phyloP scores from a whole-genome alignment of 2,113 vertebrate genomes.

The Ochotona princeps region DNA sequence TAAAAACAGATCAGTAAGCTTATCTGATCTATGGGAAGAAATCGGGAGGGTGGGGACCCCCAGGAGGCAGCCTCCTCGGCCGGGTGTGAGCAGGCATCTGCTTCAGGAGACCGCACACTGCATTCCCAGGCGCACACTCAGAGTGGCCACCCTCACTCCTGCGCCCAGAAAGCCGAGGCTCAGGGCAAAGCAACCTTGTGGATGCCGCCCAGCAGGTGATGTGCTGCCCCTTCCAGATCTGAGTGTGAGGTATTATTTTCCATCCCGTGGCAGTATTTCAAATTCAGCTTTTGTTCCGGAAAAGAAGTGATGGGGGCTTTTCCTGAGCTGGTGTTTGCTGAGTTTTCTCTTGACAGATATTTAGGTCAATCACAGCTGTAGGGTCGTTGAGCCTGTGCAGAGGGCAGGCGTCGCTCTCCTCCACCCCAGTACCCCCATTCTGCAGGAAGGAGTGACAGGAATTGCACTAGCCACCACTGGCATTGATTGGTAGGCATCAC shows the following conservation, averaged over 20 bases:
- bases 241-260: background rate
- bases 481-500: background rate
- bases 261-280: background rate
- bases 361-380: background rate
- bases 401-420: background rate
- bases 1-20: background rate
- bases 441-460: background rate
- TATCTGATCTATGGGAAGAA: background rate
- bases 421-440: background rate
- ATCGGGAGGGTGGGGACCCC: background rate
- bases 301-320: background rate
- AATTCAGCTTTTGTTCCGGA: background rate
- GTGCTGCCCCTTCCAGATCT: background rate
- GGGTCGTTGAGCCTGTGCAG: background rate
- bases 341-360: background rate
- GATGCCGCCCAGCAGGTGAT: background rate
- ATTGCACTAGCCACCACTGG: background rate
- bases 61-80: too few relatives aligned
- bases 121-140: background rate
- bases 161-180: conserved; percentile 1
- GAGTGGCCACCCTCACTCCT: background rate
- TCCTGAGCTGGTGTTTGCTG: background rate
- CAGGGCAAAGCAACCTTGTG: background rate
- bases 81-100: background rate
- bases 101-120: background rate